These are phyloP conservation scores for Loxodonta africana DNA, from an alignment of 2,113 vertebrate genomes.

Conservation along the genomic window DNA sequence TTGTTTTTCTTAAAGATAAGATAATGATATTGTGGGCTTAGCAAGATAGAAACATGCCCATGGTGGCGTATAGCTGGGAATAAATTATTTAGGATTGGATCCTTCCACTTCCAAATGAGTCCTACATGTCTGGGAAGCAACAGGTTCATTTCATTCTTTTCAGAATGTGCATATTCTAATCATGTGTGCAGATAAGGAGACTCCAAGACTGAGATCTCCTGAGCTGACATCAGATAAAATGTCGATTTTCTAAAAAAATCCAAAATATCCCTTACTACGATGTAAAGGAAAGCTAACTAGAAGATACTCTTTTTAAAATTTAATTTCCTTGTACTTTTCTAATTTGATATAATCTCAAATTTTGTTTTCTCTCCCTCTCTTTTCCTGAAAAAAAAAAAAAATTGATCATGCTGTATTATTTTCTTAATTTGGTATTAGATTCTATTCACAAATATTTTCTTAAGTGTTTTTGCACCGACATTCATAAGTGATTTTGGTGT, in stretches of 20 bases:
- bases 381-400: neutral
- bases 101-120: neutral
- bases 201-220: neutral
- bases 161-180: neutral
- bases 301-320: neutral
- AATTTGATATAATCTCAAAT: conserved; percentile 45
- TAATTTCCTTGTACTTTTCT: conserved; percentile 26
- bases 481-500: neutral
- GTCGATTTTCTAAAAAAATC: neutral
- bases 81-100: neutral
- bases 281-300: neutral
- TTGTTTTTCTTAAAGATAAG: neutral
- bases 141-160: neutral
- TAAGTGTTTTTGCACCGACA: neutral
- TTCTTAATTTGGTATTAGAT: neutral
- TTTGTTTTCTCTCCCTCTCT: neutral
- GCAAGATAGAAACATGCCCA: neutral
- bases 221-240: conserved; percentile 4
- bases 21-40: neutral
- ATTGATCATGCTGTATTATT: neutral
- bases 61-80: neutral
- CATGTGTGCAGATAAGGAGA: neutral
- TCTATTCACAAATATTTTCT: neutral
- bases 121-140: neutral
- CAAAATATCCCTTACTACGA: neutral